phyloP scores from a whole-genome alignment of 2,113 vertebrate genomes.

The Agapornis roseicollis region DNA sequence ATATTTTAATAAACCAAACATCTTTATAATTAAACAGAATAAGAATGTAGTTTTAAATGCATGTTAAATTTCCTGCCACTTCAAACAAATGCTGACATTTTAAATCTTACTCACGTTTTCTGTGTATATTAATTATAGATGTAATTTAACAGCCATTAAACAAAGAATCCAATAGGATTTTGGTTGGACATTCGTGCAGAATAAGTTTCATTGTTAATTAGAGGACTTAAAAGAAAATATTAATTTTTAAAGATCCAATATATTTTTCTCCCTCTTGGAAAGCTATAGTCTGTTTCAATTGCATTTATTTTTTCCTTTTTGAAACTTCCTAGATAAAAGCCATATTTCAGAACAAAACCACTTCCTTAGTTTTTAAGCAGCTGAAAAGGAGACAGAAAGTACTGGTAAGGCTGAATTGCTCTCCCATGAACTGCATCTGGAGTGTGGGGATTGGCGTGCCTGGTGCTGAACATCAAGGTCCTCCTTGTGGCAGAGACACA shows the following conservation, averaged over 20 bases:
- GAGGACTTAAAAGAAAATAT: background rate
- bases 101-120: background rate
- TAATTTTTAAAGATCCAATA: background rate
- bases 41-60: background rate
- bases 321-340: background rate
- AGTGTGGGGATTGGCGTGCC: background rate
- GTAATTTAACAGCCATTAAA: background rate
- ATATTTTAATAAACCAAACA: background rate
- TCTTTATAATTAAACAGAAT: background rate
- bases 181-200: background rate
- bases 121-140: background rate
- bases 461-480: background rate
- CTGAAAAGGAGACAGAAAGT: background rate
- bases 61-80: background rate
- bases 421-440: background rate
- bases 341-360: background rate
- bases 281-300: background rate
- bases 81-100: slow-evolving; percentile 11
- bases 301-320: background rate
- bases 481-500: background rate
- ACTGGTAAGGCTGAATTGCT: background rate
- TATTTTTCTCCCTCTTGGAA: background rate
- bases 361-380: background rate
- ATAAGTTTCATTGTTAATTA: background rate
- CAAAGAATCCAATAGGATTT: background rate